These are phyloP conservation scores for Nomada fucata DNA, from an alignment of 2,888 invertebrate species.

Conservation along the genomic window DNA sequence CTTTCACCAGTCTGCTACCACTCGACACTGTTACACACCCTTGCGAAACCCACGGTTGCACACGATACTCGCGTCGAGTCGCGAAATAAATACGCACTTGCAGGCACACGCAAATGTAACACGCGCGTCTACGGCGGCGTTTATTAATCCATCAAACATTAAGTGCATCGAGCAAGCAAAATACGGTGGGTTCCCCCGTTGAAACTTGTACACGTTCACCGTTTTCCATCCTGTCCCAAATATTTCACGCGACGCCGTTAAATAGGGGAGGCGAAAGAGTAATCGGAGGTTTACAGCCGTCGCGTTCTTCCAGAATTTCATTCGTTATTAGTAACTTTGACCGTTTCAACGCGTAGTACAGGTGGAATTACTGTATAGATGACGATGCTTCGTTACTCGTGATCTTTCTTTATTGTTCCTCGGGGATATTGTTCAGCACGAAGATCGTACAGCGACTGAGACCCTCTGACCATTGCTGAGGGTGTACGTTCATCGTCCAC, in stretches of 20 bases:
- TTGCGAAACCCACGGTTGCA: not conserved
- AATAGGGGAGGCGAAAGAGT: no score
- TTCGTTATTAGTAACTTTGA: not conserved
- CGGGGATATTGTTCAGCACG: constrained; percentile 33
- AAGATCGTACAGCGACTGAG: constrained; percentile 60
- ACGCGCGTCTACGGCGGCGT: constrained; percentile 14
- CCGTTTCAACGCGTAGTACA: not conserved
- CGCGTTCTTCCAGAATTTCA: no score
- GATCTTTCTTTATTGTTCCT: not conserved
- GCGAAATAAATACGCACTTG: constrained; percentile 26
- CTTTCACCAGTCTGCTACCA: constrained; percentile 16
- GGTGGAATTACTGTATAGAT: no score
- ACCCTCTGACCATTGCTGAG: constrained; percentile 41
- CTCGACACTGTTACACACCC: constrained; percentile 26
- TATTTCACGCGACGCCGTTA: not conserved
- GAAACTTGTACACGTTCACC: not conserved
- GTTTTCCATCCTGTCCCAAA: not conserved
- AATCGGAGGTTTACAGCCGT: not conserved
- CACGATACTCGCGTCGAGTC: not conserved
- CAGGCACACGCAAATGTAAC: constrained; percentile 22
- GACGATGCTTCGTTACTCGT: not conserved
- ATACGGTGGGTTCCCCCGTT: not conserved
- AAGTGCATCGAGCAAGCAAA: not conserved
- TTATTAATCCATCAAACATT: constrained; percentile 27
- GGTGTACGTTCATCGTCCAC: constrained; percentile 51